Evolutionary conservation across 2,113 vertebrate genomes (phyloP), one percentile per base, ranked within the genome.

Genomic region (Pogonocichla stellata): DNA sequence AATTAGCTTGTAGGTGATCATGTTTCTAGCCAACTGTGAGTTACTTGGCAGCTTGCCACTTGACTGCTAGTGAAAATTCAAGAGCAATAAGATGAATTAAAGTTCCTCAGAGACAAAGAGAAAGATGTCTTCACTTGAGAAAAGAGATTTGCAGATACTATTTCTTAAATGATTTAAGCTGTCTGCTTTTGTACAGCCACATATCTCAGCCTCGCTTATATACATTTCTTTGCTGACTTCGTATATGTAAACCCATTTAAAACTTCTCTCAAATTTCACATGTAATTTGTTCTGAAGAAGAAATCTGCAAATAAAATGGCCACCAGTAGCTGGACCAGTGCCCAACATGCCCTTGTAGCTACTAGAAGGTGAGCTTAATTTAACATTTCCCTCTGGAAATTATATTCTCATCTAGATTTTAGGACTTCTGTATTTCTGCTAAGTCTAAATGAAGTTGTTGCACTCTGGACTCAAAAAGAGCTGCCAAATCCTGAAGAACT

Each of bases 1-100:
- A 96, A 78, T 93, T 97, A 96, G 88, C 90, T 94, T 83, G 85
- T 95, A 96, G 95, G 95, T 97, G 94, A 96, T 85, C 88, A 53
- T 80, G 82, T 92, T 94, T 74, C 86, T 12, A 93, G 94, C 86
- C 95, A 90, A 96, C 85, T 95, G 95, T 47, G 94, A 95, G 70
- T 92, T 90, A 90, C 29, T 80, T 96, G 93, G 88, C 90, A 96
- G 91, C 75, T 84, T 90, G 91, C 93, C 93, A 90, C 65, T 90
- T 80, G 73, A 92, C 88, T 89, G 83, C 65, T 89, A 78, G 84
- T 74, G 92, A 70, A 95, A 96, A 95, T 91, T 65, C 90, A 80
- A 77, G 90, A 96, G 90, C 71, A 66, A 24, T 48, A 79, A 86
- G 87, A 90, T 92, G 94, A 95, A 95, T 80, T 34, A 90, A 88